phyloP scores from a whole-genome alignment of 2,888 invertebrate species.

The Cephus runcator region DNA sequence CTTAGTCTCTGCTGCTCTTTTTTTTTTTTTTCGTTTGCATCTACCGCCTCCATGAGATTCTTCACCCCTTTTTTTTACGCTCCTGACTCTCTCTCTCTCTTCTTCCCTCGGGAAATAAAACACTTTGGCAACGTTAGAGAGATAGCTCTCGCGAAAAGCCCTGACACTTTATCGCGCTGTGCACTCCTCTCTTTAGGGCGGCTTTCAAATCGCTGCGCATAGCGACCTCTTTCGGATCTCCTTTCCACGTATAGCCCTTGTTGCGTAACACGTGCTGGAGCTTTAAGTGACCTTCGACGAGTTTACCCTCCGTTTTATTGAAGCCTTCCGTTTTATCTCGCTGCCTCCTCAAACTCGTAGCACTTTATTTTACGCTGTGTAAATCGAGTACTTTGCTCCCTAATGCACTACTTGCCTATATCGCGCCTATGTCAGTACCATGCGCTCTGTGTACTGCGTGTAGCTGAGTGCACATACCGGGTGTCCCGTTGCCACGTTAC shows the following conservation, averaged over 20 bases:
- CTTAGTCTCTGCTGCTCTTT: neutral
- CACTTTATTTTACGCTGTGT: neutral
- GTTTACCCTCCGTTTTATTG: neutral
- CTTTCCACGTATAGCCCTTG: neutral
- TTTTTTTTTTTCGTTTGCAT: neutral
- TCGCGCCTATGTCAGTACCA: neutral
- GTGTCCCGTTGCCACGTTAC: neutral
- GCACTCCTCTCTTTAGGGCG: neutral
- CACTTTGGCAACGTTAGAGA: neutral
- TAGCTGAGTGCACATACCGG: neutral
- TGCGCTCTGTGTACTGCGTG: neutral
- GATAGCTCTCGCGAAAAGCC: neutral
- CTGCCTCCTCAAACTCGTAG: neutral
- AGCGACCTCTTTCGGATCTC: neutral
- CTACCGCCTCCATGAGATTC: neutral
- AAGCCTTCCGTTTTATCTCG: neutral
- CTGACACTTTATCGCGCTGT: neutral
- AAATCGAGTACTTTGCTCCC: neutral
- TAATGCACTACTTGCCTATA: neutral
- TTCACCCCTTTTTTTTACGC: neutral
- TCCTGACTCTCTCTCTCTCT: neutral
- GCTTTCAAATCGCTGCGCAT: neutral
- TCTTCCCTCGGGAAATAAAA: neutral
- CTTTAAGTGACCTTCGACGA: neutral
- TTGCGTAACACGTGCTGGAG: neutral